phyloP scores from a whole-genome alignment of 2,888 invertebrate species.

The Torymus aiolomorphi region DNA sequence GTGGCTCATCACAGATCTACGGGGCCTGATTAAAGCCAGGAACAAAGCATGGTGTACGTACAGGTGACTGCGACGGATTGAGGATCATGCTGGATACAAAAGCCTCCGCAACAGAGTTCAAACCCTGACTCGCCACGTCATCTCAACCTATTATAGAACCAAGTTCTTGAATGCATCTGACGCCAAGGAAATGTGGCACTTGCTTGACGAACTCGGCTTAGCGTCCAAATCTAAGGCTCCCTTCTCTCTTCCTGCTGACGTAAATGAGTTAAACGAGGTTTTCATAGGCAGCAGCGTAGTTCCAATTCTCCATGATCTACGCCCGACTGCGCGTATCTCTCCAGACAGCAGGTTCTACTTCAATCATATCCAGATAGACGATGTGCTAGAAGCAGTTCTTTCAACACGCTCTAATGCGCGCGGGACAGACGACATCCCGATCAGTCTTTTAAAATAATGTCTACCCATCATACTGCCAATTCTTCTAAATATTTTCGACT shows the following conservation, averaged over 20 bases:
- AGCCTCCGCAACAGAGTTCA: not conserved
- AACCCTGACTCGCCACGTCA: not conserved
- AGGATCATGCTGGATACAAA: not conserved
- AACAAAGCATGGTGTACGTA: not conserved
- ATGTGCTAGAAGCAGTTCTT: not conserved
- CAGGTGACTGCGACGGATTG: not conserved
- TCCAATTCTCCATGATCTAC: not conserved
- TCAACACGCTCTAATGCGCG: not conserved
- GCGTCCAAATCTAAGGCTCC: too few relatives aligned
- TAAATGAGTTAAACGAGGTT: not conserved
- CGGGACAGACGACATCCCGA: not conserved
- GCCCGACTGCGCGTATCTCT: not conserved
- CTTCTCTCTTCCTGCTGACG: not conserved
- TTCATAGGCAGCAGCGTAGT: not conserved
- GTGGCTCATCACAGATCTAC: not conserved
- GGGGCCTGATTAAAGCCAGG: not conserved
- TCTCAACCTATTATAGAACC: not conserved
- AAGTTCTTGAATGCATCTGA: not conserved
- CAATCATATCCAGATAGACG: not conserved
- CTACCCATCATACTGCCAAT: not conserved
- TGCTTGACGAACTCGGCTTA: not conserved
- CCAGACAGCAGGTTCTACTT: slow-evolving; percentile 15
- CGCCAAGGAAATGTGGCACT: not conserved
- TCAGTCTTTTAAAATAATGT: not conserved
- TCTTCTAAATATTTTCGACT: slow-evolving; percentile 3